These are phyloP conservation scores for Philhelius pedissequus DNA, from an alignment of 2,888 invertebrate genomes.

Conservation along the genomic window DNA sequence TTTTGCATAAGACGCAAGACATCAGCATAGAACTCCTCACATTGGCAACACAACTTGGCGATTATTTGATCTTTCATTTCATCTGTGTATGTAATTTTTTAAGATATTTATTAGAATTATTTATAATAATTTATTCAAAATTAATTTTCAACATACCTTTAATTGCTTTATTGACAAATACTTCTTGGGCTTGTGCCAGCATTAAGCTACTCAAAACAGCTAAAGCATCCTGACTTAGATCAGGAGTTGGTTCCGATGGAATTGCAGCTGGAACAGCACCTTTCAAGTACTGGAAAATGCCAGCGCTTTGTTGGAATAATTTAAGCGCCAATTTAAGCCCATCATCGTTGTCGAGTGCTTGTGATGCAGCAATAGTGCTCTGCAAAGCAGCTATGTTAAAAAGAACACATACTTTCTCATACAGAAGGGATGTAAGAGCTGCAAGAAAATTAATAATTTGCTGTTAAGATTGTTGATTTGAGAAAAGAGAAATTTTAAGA, in stretches of 20 bases:
- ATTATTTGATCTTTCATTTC: conserved; percentile 96
- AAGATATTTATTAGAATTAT: neutral
- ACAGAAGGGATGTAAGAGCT: conserved; percentile 94
- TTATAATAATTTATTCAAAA: too few species aligned
- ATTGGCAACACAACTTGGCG: conserved; percentile 94
- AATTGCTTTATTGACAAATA: conserved; percentile 96
- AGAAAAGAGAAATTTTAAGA: too few species aligned
- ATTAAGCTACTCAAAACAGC: conserved; percentile 91
- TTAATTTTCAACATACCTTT: conserved; percentile 81
- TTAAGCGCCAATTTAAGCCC: conserved; percentile 95
- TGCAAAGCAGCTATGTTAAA: conserved; percentile 98
- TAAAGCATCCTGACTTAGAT: conserved; percentile 95
- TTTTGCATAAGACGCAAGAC: conserved; percentile 92
- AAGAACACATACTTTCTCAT: conserved; percentile 95
- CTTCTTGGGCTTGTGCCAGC: conserved; percentile 99
- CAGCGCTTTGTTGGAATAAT: conserved; percentile 94
- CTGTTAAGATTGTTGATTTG: too few species aligned
- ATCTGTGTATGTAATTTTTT: conserved; percentile 82
- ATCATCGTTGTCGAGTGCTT: conserved; percentile 93
- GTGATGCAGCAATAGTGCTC: conserved; percentile 90
- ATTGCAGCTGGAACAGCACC: conserved; percentile 88
- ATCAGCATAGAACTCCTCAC: conserved; percentile 96
- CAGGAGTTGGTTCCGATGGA: conserved; percentile 97
- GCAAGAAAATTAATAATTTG: conserved; percentile 69
- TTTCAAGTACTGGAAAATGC: conserved; percentile 93